Percentiles rank a stretch among this genome's conserved stretches.
phyloP scores from a whole-genome alignment of 2,113 vertebrate species.

The Bambusicola thoracicus region DNA sequence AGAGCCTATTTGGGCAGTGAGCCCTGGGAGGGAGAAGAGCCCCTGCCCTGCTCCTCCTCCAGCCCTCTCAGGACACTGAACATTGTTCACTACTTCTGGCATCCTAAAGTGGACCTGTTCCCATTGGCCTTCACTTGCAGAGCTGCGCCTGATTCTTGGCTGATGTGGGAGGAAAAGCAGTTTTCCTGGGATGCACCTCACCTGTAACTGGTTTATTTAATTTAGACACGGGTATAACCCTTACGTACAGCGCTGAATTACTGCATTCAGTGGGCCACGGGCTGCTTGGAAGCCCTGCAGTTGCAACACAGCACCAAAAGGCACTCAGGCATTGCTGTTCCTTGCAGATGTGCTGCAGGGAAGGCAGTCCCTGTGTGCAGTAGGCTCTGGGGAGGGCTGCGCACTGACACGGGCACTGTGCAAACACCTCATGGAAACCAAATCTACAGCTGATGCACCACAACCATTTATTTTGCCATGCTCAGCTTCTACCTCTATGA shows the following conservation, averaged over 20 bases:
- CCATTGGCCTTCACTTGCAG: background rate
- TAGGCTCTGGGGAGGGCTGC: background rate
- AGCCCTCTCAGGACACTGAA: background rate
- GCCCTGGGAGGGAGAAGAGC: background rate
- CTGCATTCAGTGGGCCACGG: background rate
- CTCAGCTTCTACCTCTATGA: background rate
- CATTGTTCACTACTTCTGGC: background rate
- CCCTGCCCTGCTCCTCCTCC: background rate
- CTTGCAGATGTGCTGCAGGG: accelerated
- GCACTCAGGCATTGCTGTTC: background rate
- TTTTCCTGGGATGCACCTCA: background rate
- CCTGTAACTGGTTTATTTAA: background rate
- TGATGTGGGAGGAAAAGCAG: background rate
- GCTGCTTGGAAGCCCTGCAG: background rate
- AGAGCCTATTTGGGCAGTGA: background rate
- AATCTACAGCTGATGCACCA: background rate
- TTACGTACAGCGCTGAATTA: background rate
- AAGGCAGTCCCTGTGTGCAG: accelerated
- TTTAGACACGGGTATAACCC: background rate
- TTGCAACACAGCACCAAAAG: accelerated
- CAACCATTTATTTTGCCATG: background rate
- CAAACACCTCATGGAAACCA: background rate
- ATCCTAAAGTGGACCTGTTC: background rate
- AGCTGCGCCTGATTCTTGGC: background rate
- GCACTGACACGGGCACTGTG: background rate